Evolutionary conservation across 1,140 invertebrate species (phyloP).

Genomic region (Drosophila tristis): DNA sequence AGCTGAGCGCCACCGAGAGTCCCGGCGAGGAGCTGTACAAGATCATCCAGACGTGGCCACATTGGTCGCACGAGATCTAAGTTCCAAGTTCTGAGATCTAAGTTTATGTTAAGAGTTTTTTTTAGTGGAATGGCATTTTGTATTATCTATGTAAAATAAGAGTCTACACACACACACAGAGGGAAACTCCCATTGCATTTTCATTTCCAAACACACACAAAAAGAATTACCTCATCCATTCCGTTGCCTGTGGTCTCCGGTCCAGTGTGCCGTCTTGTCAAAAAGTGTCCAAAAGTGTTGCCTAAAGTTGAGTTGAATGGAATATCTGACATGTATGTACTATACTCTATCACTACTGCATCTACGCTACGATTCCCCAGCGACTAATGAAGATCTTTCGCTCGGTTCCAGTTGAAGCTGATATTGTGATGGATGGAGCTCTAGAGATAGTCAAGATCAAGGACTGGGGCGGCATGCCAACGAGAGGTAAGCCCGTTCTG

Average conservation of each 20-base stretch:
- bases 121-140: not conserved
- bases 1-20: constrained; percentile 87
- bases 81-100: not conserved
- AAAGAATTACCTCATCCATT: too few relatives aligned
- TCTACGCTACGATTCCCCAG: too few relatives aligned
- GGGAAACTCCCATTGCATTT: constrained; percentile 2
- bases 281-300: constrained; percentile 18
- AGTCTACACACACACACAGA: constrained; percentile 18
- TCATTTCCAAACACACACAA: constrained; percentile 6
- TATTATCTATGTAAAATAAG: constrained; percentile 10
- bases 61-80: constrained; percentile 80
- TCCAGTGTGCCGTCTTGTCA: not conserved
- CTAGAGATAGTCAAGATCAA: constrained; percentile 44
- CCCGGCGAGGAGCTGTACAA: constrained; percentile 87
- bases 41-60: constrained; percentile 86
- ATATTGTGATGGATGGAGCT: constrained; percentile 27
- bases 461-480: constrained; percentile 87
- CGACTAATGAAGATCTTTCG: too few relatives aligned
- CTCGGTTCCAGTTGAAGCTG: not conserved
- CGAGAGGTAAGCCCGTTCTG: constrained; percentile 67
- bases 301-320: constrained; percentile 55
- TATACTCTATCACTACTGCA: not conserved
- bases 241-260: too few relatives aligned
- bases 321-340: constrained; percentile 33
- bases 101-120: constrained; percentile 3